phyloP scores from a whole-genome alignment of 2,888 invertebrate species.

The Charanyca ferruginea region DNA sequence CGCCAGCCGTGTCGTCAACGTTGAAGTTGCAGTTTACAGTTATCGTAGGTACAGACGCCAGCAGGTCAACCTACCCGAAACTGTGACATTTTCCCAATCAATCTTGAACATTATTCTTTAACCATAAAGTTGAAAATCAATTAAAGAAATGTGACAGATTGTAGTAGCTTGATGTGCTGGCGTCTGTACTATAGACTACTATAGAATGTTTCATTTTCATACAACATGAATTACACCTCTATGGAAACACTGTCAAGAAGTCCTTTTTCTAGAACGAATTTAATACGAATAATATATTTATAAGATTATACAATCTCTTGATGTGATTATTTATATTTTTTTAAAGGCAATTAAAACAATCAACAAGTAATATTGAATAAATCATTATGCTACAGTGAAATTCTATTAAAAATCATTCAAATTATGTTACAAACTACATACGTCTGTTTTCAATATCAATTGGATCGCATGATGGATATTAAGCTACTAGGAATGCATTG shows the following conservation, averaged over 20 bases:
- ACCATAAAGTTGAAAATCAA: no score
- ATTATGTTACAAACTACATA: not conserved
- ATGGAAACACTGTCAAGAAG: not conserved
- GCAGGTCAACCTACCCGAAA: no score
- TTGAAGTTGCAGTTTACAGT: not conserved
- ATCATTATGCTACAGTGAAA: not conserved
- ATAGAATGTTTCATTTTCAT: not conserved
- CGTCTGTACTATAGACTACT: not conserved
- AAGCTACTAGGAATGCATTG: no score
- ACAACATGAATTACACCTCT: not conserved
- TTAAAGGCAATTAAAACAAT: slow-evolving; percentile 20
- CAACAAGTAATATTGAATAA: slow-evolving; percentile 35
- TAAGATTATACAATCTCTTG: not conserved
- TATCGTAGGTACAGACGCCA: no score
- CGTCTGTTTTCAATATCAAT: no score
- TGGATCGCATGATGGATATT: no score
- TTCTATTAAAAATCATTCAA: not conserved
- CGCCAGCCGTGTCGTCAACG: no score
- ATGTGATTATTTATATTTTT: not conserved
- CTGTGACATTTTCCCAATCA: no score
- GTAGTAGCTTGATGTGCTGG: no score
- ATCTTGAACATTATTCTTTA: no score
- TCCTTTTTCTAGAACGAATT: not conserved
- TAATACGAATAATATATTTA: not conserved
- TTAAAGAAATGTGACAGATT: no score